phyloP scores from a whole-genome alignment of 1,140 invertebrate genomes.

The Cherax destructor region DNA sequence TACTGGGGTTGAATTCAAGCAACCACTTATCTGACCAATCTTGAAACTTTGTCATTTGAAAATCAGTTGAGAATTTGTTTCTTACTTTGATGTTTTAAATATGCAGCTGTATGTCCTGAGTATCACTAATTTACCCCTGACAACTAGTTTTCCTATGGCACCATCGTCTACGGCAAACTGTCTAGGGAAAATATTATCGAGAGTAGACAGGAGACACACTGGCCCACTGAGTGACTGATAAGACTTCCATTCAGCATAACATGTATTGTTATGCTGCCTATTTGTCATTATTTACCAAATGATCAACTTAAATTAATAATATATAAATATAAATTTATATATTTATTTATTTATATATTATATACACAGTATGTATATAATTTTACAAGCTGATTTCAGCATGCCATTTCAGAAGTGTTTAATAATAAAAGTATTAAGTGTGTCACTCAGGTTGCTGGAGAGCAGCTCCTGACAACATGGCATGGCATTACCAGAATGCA shows the following conservation, averaged over 20 bases:
- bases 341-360: too few species aligned
- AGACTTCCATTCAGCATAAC: background rate
- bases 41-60: too few species aligned
- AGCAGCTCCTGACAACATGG: background rate
- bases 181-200: slow-evolving; percentile 1
- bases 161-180: background rate
- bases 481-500: background rate
- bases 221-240: background rate
- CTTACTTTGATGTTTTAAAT: background rate
- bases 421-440: background rate
- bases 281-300: background rate
- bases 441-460: background rate
- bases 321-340: too few species aligned
- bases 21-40: too few species aligned
- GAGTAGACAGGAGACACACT: slow-evolving; percentile 4
- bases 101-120: background rate
- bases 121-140: background rate
- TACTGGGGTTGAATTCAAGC: too few species aligned
- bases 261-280: background rate
- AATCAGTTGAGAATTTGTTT: background rate
- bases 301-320: too few species aligned
- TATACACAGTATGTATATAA: background rate
- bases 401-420: background rate
- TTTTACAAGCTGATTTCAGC: background rate
- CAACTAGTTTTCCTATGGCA: background rate